phyloP scores from a whole-genome alignment of 2,113 vertebrate species.

The Eptesicus fuscus region DNA sequence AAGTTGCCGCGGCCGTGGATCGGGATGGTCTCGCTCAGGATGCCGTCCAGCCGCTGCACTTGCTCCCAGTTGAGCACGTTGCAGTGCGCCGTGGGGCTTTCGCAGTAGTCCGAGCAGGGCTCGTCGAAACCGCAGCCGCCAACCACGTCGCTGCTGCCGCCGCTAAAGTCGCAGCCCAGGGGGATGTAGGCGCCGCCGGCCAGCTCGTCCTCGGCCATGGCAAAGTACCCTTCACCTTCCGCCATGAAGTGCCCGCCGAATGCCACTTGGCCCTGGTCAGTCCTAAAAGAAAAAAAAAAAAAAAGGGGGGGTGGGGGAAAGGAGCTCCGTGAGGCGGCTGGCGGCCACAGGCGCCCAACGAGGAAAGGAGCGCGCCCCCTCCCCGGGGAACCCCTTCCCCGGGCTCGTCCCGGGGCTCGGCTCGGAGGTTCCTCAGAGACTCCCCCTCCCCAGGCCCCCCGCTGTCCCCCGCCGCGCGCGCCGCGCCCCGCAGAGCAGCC shows the following conservation, averaged over 20 bases:
- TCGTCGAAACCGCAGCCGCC: neutral
- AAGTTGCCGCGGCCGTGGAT: conserved; percentile 99
- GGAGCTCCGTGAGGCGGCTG: neutral
- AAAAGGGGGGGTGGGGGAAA: too few species aligned
- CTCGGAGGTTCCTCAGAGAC: neutral
- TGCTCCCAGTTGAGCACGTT: conserved; percentile 98
- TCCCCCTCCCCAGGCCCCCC: neutral
- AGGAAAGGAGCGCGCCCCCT: conserved; percentile 17
- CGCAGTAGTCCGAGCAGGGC: conserved; percentile 75
- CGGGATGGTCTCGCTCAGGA: conserved; percentile 96
- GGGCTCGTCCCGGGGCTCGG: accelerated
- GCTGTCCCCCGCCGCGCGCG: neutral
- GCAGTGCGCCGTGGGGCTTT: conserved; percentile 82
- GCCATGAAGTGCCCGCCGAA: conserved; percentile 65
- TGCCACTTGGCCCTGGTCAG: conserved; percentile 56
- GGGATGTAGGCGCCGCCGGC: conserved; percentile 66
- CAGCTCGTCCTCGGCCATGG: conserved; percentile 92
- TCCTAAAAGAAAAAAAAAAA: conserved; percentile 11
- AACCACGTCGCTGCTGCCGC: conserved; percentile 34
- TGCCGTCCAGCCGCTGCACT: conserved; percentile 96
- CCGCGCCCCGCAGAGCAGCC: conserved; percentile 58
- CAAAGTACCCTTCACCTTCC: conserved; percentile 64
- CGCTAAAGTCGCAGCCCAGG: conserved; percentile 58
- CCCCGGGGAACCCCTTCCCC: neutral
- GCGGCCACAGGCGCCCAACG: neutral